These are phyloP conservation scores for Tangara arthus DNA, from an alignment of 2,797 vertebrate species.

Conservation along the genomic window DNA sequence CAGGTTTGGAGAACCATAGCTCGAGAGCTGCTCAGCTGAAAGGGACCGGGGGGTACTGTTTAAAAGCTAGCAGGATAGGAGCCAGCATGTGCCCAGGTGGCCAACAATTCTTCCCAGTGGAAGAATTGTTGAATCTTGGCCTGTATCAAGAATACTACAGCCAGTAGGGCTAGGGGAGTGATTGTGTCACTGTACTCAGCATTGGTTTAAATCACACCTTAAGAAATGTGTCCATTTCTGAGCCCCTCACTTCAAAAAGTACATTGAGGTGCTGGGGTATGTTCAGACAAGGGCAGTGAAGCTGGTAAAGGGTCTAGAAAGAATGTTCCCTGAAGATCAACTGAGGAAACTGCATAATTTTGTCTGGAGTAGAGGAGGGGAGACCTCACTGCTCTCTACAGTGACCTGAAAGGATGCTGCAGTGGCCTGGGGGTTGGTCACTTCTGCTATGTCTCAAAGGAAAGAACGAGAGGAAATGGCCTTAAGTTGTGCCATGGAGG, in stretches of 20 bases:
- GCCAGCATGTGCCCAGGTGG: not conserved
- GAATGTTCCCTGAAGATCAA: accelerated
- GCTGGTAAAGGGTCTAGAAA: not conserved
- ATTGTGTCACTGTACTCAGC: not conserved
- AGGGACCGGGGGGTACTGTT: not conserved
- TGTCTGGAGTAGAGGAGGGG: not conserved
- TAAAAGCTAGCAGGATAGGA: not conserved
- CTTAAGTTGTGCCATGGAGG: too few relatives aligned
- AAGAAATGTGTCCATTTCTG: not conserved
- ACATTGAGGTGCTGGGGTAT: not conserved
- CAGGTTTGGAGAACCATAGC: not conserved
- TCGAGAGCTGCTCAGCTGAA: not conserved
- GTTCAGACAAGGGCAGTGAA: not conserved
- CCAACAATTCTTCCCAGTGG: not conserved
- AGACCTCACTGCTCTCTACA: not conserved
- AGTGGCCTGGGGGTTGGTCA: accelerated
- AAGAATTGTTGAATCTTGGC: not conserved
- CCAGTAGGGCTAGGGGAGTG: not conserved
- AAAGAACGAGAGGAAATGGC: not conserved
- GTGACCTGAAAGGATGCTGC: not conserved
- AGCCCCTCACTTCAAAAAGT: not conserved
- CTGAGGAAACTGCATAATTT: not conserved
- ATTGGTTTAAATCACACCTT: not conserved
- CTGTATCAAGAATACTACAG: not conserved
- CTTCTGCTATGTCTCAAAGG: not conserved